A percentile compares a stretch with the other conserved stretches of the same genome.
These are phyloP conservation scores for Cassiopea xamachana DNA, from an alignment of 30 jellyfish, hydroid and myxozoan species.

Conservation along the genomic window DNA sequence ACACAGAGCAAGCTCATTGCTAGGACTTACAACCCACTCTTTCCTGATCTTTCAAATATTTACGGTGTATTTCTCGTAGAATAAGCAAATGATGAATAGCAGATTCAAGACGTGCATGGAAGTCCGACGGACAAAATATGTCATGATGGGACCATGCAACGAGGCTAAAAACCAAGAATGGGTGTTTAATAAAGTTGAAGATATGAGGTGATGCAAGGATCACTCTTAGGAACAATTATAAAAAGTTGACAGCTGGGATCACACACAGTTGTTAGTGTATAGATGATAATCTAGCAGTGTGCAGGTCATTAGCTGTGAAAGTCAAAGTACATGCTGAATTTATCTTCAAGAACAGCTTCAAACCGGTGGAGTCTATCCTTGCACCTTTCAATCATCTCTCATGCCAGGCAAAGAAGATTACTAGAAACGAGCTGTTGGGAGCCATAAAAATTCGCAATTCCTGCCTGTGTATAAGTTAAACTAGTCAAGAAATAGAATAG, in stretches of 20 bases:
- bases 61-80: conserved; percentile 37
- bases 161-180: conserved; percentile 84
- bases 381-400: neutral
- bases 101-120: conserved; percentile 86
- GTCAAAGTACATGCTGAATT: neutral
- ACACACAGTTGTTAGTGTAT: neutral
- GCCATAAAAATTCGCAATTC: too few relatives aligned
- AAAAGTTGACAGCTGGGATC: neutral
- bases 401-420: neutral
- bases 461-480: too few relatives aligned
- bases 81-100: conserved; percentile 66
- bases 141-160: conserved; percentile 84
- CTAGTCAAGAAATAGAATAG: too few relatives aligned
- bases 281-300: neutral
- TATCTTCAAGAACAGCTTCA: neutral
- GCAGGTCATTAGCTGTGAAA: neutral
- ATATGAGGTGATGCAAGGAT: conserved; percentile 72
- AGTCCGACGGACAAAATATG: conserved; percentile 74
- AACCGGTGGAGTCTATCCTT: neutral
- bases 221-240: neutral
- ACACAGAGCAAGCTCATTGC: too few relatives aligned
- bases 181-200: conserved; percentile 92
- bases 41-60: too few relatives aligned
- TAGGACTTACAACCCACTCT: too few relatives aligned
- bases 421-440: too few relatives aligned